Percentiles rank a stretch among this genome's conserved stretches.
Evolutionary conservation across 2,797 vertebrate genomes (phyloP).

Genomic region (Lutjanus argentimaculatus): DNA sequence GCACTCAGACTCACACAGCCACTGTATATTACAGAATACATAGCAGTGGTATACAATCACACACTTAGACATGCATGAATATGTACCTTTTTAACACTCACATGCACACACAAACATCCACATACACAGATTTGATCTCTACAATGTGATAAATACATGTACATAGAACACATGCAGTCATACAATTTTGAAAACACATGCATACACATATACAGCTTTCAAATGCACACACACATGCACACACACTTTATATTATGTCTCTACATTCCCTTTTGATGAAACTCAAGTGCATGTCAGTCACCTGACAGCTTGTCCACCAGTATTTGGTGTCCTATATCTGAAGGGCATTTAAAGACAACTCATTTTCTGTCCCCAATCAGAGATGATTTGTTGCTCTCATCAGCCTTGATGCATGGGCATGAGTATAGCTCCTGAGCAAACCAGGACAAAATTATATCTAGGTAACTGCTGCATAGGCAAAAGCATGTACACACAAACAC

Average conservation of each 20-base stretch:
- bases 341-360: slow-evolving; percentile 50
- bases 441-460: slow-evolving; percentile 56
- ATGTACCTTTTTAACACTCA: neutral
- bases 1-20: neutral
- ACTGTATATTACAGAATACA: neutral
- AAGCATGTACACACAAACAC: neutral
- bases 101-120: neutral
- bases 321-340: slow-evolving; percentile 21
- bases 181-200: neutral
- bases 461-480: slow-evolving; percentile 31
- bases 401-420: slow-evolving; percentile 54
- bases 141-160: neutral
- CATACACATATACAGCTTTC: neutral
- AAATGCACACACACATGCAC: neutral
- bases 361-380: slow-evolving; percentile 33
- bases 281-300: slow-evolving; percentile 8
- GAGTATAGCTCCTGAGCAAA: slow-evolving; percentile 42
- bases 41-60: neutral
- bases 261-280: neutral
- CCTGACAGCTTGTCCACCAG: slow-evolving; percentile 7
- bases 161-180: neutral
- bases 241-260: neutral
- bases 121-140: neutral
- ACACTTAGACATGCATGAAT: neutral
- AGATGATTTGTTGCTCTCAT: slow-evolving; percentile 29